A percentile compares a stretch with the other conserved stretches of the same genome.
Evolutionary conservation across 2,888 invertebrate species (phyloP).

Genomic region (Cantharis nigra): DNA sequence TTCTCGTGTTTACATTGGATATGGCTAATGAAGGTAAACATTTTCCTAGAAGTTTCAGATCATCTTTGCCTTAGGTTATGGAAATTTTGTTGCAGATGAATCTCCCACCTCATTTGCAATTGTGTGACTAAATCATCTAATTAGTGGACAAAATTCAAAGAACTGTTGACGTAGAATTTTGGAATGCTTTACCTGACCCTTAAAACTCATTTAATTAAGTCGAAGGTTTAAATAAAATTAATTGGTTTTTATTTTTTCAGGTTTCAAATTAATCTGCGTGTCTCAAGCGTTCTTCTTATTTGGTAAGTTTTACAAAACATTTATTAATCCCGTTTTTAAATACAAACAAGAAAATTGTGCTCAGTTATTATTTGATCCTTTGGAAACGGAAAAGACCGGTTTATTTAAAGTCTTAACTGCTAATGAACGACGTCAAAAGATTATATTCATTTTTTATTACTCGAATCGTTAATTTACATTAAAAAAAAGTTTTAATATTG

Average conservation of each 20-base stretch:
- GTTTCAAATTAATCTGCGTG: neutral
- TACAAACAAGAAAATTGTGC: neutral
- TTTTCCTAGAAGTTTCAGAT: neutral
- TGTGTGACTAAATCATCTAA: neutral
- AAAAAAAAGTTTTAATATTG: neutral
- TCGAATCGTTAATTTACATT: neutral
- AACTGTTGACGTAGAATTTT: neutral
- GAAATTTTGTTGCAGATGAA: neutral
- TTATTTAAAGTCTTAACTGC: neutral
- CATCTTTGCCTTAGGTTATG: neutral
- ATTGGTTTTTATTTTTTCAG: neutral
- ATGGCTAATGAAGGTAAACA: neutral
- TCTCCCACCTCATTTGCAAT: neutral
- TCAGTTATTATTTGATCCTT: neutral
- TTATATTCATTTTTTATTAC: neutral
- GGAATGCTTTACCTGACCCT: neutral
- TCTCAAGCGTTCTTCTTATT: neutral
- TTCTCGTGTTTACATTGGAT: neutral
- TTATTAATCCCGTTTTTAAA: constrained; percentile 1
- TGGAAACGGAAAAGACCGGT: neutral
- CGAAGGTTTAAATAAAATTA: neutral
- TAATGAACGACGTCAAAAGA: neutral
- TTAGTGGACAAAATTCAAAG: neutral
- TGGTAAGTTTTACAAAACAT: neutral
- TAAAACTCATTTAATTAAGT: neutral